Evolutionary conservation across 2,888 invertebrate species (phyloP).

Genomic region (Rhogogaster chlorosoma): DNA sequence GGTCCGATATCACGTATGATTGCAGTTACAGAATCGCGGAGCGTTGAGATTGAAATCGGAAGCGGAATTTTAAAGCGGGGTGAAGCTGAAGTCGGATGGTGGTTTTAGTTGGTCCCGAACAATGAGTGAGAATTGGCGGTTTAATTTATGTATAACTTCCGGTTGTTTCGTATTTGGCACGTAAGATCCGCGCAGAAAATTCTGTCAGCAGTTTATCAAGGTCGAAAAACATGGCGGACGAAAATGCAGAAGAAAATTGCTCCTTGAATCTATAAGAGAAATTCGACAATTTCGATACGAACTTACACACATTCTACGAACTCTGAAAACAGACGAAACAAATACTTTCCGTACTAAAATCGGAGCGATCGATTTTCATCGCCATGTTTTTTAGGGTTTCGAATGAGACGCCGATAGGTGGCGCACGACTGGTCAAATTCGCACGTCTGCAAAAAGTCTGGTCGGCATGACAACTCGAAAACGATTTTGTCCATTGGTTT

Average conservation of each 20-base stretch:
- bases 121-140: constrained; percentile 64
- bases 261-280: background rate
- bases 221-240: background rate
- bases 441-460: background rate
- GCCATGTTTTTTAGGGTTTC: background rate
- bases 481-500: background rate
- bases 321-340: background rate
- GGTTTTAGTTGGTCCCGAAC: constrained; percentile 75
- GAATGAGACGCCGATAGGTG: background rate
- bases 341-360: background rate
- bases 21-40: background rate
- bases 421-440: background rate
- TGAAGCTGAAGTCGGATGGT: constrained; percentile 70
- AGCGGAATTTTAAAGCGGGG: constrained; percentile 57
- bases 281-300: background rate
- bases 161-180: background rate
- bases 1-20: background rate
- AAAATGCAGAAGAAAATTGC: background rate
- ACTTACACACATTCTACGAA: background rate
- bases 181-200: background rate
- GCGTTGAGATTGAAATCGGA: constrained; percentile 54
- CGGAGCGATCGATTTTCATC: background rate
- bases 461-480: background rate
- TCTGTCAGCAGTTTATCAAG: background rate
- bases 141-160: constrained; percentile 6